A percentile compares a stretch with the other conserved stretches of the same genome.
Evolutionary conservation across 2,797 vertebrate species (phyloP).

Genomic region (Propithecus deckenii): DNA sequence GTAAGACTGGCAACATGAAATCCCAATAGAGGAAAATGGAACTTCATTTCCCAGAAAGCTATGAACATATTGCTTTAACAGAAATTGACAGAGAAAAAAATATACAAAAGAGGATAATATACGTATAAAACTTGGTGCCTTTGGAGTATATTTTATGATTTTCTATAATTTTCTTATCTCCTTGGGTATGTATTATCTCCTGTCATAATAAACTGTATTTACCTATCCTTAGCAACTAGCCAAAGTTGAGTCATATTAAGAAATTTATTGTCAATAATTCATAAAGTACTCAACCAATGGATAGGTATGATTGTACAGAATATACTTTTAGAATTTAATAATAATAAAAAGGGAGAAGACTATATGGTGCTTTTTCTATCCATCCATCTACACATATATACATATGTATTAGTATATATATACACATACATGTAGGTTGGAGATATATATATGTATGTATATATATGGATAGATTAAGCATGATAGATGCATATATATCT

Average conservation of each 20-base stretch:
- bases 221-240: not conserved
- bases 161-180: not conserved
- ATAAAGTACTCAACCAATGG: not conserved
- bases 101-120: not conserved
- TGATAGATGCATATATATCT: not conserved
- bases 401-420: not conserved
- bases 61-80: not conserved
- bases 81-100: not conserved
- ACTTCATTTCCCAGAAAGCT: not conserved
- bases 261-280: not conserved
- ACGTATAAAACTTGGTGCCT: not conserved
- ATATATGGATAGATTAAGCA: not conserved
- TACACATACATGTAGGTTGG: not conserved
- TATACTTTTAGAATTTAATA: not conserved
- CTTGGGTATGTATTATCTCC: not conserved
- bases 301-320: not conserved
- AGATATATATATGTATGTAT: not conserved
- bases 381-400: not conserved
- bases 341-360: not conserved
- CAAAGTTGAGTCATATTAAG: not conserved
- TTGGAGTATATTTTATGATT: not conserved
- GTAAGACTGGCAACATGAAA: not conserved
- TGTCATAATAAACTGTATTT: not conserved
- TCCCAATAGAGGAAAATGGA: not conserved
- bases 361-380: not conserved